phyloP scores from a whole-genome alignment of 2,113 vertebrate genomes.

The Gallinago paraguaiae region DNA sequence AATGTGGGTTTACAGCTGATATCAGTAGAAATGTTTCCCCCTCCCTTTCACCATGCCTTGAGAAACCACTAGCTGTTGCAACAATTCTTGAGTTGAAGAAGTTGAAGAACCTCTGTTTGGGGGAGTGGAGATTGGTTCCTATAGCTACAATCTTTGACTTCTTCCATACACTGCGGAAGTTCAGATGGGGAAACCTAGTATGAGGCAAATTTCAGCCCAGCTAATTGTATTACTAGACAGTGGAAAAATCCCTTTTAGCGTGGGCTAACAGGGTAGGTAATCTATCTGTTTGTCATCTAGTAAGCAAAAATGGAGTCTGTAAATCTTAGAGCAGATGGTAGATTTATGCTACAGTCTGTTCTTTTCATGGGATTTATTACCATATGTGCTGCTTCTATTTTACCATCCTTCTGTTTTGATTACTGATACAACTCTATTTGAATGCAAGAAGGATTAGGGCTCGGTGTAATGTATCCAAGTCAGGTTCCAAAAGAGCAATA shows the following conservation, averaged over 20 bases:
- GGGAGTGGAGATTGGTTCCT: background rate
- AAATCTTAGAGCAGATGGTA: constrained; percentile 37
- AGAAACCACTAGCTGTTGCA: background rate
- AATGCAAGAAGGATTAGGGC: background rate
- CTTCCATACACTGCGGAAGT: background rate
- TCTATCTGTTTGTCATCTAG: constrained; percentile 1
- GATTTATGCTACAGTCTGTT: constrained; percentile 24
- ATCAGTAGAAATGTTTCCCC: background rate
- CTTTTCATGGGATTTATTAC: constrained; percentile 33
- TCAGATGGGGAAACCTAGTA: background rate
- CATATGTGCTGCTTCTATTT: constrained; percentile 9
- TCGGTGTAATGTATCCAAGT: background rate
- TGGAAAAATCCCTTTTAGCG: background rate
- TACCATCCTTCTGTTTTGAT: constrained; percentile 31
- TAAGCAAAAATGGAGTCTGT: background rate
- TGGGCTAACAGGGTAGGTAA: background rate
- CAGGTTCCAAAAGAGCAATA: constrained; percentile 7
- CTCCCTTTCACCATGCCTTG: background rate
- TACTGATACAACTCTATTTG: background rate
- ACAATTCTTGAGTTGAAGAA: background rate
- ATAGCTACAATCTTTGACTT: background rate
- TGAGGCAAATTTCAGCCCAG: background rate
- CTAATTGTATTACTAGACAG: background rate
- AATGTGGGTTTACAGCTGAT: background rate
- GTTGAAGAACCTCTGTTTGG: background rate